Percentiles rank a stretch among this genome's conserved stretches.
These are phyloP conservation scores for Macrosiphum euphorbiae DNA, from an alignment of 2,888 invertebrate species.

Conservation along the genomic window DNA sequence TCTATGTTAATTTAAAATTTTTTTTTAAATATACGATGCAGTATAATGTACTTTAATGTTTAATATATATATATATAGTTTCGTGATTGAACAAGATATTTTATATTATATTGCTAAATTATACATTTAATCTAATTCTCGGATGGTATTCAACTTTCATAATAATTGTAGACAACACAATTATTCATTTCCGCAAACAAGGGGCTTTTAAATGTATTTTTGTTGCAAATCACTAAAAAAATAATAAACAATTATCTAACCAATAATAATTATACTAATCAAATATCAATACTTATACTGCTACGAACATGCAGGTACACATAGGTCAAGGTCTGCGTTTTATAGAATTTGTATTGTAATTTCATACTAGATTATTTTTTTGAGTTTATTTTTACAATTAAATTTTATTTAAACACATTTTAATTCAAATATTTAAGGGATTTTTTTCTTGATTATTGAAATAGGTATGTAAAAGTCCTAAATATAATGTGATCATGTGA, in stretches of 20 bases:
- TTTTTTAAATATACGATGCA: background rate
- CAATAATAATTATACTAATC: background rate
- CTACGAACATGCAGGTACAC: background rate
- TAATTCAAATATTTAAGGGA: background rate
- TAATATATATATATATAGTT: background rate
- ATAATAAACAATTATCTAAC: background rate
- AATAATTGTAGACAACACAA: too few relatives aligned
- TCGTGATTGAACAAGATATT: background rate
- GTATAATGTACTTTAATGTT: background rate
- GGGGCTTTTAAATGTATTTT: background rate
- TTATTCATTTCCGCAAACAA: background rate
- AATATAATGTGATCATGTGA: background rate
- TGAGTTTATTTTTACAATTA: background rate
- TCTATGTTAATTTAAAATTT: background rate
- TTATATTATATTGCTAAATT: background rate
- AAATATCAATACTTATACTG: background rate
- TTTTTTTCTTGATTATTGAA: background rate
- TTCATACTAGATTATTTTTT: background rate
- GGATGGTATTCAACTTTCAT: background rate
- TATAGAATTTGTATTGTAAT: background rate
- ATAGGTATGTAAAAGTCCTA: background rate
- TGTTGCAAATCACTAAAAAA: background rate
- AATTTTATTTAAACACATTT: background rate
- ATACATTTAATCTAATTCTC: background rate
- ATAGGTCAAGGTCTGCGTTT: slow-evolving; percentile 6